These are phyloP conservation scores for Serripes groenlandicus DNA, from an alignment of 2,888 invertebrate species.

Conservation along the genomic window DNA sequence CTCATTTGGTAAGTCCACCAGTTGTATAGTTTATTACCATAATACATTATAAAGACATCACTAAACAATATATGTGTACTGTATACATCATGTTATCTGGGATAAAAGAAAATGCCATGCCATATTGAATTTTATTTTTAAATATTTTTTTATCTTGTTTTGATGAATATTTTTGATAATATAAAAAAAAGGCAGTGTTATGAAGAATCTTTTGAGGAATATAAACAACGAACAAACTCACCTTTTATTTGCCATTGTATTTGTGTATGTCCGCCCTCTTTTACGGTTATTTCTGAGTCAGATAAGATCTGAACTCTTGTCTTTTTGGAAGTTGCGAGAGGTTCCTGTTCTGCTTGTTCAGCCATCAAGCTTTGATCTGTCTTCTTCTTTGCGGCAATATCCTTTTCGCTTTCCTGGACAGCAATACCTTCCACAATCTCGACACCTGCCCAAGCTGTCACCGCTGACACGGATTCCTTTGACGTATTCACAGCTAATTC, in stretches of 20 bases:
- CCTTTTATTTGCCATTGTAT: slow-evolving; percentile 46
- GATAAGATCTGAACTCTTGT: slow-evolving; percentile 8
- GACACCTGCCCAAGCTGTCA: neutral
- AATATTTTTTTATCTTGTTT: no score
- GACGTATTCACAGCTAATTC: neutral
- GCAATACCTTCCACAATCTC: neutral
- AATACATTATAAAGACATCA: no score
- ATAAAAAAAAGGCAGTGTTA: no score
- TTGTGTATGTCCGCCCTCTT: slow-evolving; percentile 12
- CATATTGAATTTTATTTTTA: no score
- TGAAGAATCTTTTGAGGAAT: no score
- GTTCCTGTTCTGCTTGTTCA: neutral
- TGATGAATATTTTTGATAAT: no score
- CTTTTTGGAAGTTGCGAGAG: neutral
- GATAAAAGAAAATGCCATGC: no score
- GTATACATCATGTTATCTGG: no score
- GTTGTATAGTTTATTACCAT: no score
- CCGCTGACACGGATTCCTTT: slow-evolving; percentile 8
- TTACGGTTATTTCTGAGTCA: slow-evolving; percentile 9
- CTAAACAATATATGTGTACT: no score
- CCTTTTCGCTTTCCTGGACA: neutral
- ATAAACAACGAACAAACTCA: no score
- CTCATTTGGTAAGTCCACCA: no score
- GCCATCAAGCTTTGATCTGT: neutral
- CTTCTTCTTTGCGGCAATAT: neutral